Percentiles rank a stretch among this genome's conserved stretches.
Evolutionary conservation across 1,140 invertebrate species (phyloP).

Genomic region (Drosophila seguyi): DNA sequence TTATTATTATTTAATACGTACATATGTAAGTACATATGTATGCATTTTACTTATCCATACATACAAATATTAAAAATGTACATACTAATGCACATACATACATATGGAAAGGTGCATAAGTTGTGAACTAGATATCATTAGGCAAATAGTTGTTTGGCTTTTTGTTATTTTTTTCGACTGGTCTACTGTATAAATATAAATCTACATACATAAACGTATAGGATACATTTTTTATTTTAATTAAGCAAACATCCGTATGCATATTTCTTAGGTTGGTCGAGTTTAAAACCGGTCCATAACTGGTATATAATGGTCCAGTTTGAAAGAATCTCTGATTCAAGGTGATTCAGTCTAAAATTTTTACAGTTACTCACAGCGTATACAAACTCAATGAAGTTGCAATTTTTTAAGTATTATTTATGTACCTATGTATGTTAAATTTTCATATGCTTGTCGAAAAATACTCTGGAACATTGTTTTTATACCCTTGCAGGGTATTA

Average conservation of each 20-base stretch:
- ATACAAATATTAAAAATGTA: background rate
- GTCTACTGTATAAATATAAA: constrained; percentile 15
- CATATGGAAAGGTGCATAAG: background rate
- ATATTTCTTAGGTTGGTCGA: constrained; percentile 19
- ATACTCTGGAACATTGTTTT: too few species aligned
- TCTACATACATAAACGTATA: constrained; percentile 1
- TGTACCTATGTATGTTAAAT: too few species aligned
- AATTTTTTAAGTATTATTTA: background rate
- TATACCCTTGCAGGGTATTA: too few species aligned
- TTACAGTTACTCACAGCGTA: background rate
- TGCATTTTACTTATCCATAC: too few species aligned
- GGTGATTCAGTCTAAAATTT: constrained; percentile 11
- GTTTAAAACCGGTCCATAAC: constrained; percentile 37
- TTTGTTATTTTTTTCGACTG: background rate
- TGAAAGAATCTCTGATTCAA: constrained; percentile 9
- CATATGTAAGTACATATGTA: background rate
- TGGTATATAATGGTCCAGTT: constrained; percentile 24
- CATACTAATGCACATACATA: background rate
- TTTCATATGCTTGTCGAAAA: too few species aligned
- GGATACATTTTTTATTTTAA: background rate
- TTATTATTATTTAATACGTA: background rate
- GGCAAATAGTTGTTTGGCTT: constrained; percentile 1
- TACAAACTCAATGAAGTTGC: background rate
- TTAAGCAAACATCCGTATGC: background rate
- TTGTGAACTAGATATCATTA: background rate